phyloP scores from a whole-genome alignment of 2,888 invertebrate species.

The Hedychridium roseum region DNA sequence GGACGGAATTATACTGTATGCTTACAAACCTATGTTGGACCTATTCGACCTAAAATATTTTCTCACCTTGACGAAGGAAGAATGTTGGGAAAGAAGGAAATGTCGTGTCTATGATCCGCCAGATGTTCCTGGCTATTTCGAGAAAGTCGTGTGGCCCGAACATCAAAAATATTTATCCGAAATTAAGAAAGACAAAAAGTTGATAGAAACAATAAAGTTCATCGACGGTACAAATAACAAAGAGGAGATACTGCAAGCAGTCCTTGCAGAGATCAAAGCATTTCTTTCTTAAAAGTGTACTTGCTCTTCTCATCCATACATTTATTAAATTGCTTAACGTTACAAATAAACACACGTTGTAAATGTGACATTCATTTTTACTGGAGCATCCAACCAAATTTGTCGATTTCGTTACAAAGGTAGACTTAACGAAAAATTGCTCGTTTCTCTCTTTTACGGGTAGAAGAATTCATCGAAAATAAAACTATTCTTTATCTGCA shows the following conservation, averaged over 20 bases:
- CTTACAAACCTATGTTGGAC: slow-evolving; percentile 72
- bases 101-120: slow-evolving; percentile 82
- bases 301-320: slow-evolving; percentile 6
- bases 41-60: slow-evolving; percentile 80
- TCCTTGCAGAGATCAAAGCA: slow-evolving; percentile 41
- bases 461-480: too few relatives aligned
- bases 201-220: slow-evolving; percentile 42
- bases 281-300: slow-evolving; percentile 21
- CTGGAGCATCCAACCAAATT: slow-evolving; percentile 3
- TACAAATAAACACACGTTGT: slow-evolving; percentile 23
- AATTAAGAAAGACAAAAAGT: slow-evolving; percentile 47
- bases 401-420: slow-evolving; percentile 9
- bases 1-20: slow-evolving; percentile 81
- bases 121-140: slow-evolving; percentile 88
- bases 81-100: slow-evolving; percentile 72
- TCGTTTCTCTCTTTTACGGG: too few relatives aligned
- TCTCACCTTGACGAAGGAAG: slow-evolving; percentile 73
- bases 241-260: slow-evolving; percentile 37
- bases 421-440: not conserved
- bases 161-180: slow-evolving; percentile 71
- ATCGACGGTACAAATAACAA: slow-evolving; percentile 45
- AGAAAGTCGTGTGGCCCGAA: slow-evolving; percentile 90
- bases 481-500: too few relatives aligned
- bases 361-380: slow-evolving; percentile 10
- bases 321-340: slow-evolving; percentile 7